Evolutionary conservation across 2,113 vertebrate genomes (phyloP).

Genomic region (Catagonus wagneri): DNA sequence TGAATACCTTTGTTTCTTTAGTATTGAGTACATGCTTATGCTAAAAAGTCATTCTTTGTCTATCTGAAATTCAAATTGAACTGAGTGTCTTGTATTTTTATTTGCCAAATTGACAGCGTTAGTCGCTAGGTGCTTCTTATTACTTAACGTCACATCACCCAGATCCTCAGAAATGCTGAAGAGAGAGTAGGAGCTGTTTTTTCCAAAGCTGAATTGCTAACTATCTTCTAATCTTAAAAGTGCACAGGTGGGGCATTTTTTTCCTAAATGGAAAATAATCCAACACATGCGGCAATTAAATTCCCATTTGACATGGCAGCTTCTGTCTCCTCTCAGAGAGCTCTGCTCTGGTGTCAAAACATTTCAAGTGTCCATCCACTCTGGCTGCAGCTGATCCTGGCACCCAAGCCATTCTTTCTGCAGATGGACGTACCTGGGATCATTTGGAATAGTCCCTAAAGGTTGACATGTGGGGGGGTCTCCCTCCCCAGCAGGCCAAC

Average conservation of each 20-base stretch:
- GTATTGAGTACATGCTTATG: background rate
- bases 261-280: background rate
- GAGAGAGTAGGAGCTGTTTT: constrained; percentile 4
- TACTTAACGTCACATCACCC: background rate
- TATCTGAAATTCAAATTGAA: constrained; percentile 43
- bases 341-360: background rate
- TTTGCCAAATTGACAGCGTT: background rate
- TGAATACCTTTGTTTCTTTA: background rate
- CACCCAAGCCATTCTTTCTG: background rate
- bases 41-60: background rate
- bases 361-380: background rate
- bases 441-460: background rate
- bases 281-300: background rate
- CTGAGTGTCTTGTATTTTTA: background rate
- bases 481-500: background rate
- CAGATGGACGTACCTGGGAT: background rate
- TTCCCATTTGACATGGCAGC: background rate
- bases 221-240: constrained; percentile 58
- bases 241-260: background rate
- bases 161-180: constrained; percentile 7
- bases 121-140: background rate
- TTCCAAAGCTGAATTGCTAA: background rate
- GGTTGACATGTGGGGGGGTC: background rate
- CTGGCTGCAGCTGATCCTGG: background rate
- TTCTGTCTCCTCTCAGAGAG: background rate